Base-by-base conservation (phyloP, 2,113 vertebrate species). In the Edolisoma coerulescens region DNA sequence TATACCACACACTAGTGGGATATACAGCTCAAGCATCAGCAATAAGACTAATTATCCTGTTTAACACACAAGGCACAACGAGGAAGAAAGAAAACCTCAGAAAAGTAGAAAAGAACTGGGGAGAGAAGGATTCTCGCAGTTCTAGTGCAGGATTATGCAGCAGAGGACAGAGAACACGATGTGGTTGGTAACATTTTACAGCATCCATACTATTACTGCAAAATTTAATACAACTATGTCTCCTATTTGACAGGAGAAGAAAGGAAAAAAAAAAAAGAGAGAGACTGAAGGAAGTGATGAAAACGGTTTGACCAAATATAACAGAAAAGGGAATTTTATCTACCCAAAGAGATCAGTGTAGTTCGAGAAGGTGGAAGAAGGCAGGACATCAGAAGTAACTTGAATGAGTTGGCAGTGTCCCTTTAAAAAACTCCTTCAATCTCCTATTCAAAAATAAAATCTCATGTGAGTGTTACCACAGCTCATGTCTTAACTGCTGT, bases 381-480 rank as follows among this genome's bases (percentile, higher is more conserved):
- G 59, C 37, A 86, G 67, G 16, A 87, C 1, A 0, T 53, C 60
- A 70, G 54, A 54, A 89, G 47, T 18, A 65, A 80, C 79, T 44
- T 84, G 67, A 84, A 91, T 65, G 74, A 84, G 52, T 16, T 57
- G 67, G 64, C 41, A 86, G 49, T 76, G 56, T 57, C 73, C 45
- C 69, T 80, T 92, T 79, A 95, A 97, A 88, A 30, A 89, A 75
- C 42, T 68, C 86, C 77, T 94, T 94, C 84, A 56, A 93, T 71
- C 53, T 84, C 60, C 73, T 93, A 56, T 92, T 96, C 89, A 87
- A 96, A 95, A 95, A 96, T 89, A 90, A 94, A 92, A 95, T 53
- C 86, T 96, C 90, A 57, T 41, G 59, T 84, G 77, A 93, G 49
- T 41, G 79, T 89, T 93, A 94, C 70, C 3, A 13, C 37, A 91